Evolutionary conservation across 1,140 invertebrate genomes (phyloP), one percentile per base, ranked within the genome.

Genomic region (Spodoptera frugiperda): DNA sequence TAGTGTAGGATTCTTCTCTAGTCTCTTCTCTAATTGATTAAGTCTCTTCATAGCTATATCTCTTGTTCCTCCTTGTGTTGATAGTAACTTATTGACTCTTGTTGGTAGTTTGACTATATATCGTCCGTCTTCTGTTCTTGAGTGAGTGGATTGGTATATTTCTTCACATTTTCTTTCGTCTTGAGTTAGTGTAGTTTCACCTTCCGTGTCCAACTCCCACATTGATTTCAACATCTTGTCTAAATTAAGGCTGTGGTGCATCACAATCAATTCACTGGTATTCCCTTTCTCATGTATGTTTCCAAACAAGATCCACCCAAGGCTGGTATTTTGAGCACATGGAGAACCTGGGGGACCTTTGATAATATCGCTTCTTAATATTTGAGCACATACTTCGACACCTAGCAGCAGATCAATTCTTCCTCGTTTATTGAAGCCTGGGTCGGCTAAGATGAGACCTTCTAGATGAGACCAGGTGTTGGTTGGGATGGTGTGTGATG

Each of bases 41-140:
- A 79, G 63, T 76, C 78, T 63, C 25, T 54, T 54, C 4, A 55
- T 6, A 17, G 78, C 74, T 49, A 76, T 76, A 14, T 76, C 30
- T 65, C 44, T 46, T 48, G 61, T 65, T 12, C 11, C 2, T 65
- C 61, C 46, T 8, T 65, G 15, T n/a, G 15, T 46, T 48, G 44
- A 48, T 21, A 48, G 14, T 12, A 48, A 15, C 11, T 12, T 12
- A 3, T 65, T 11, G 2, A 2, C 12, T 49, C 21, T 49, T 2
- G 1, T 21, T 33, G 61, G 61, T 48, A 65, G 10, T 11, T 12
- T 65, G n/a, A 49, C 39, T 11, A 65, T 48, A 21, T 65, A 49
- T 2, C 8, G 15, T 48, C 44, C 61, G 9, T 65, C 39, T 21
- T 65, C 2, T 19, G 8, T 49, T 48, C 61, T 65, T 48, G 61